Evolutionary conservation across 2,113 vertebrate genomes (phyloP), one percentile per base, ranked within the genome.

Genomic region (Nipponia nippon): DNA sequence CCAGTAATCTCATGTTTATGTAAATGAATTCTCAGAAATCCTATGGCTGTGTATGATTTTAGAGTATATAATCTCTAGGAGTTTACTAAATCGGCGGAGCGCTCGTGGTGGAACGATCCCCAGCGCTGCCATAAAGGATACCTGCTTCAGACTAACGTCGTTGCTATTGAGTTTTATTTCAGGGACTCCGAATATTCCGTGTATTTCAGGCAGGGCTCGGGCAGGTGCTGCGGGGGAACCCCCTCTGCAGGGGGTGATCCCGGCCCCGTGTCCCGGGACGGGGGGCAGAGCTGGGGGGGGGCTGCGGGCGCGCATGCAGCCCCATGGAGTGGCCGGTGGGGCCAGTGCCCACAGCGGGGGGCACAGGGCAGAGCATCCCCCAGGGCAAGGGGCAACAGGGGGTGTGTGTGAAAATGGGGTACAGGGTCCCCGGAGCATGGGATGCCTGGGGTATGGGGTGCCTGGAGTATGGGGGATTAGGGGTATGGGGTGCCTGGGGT

Each of bases 241-340:
- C 46, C 17, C 20, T 3, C 13, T 8, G 18, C 21, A 30, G 20
- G 34, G 55, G 22, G 10, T 9, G 10, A 26, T 12, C 23, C 67
- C 2, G 1, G 11, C 17, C 29, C 46, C 4, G 0, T 8, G 19
- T 36, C 32, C 49, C 16, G 10, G 65, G 18, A 36, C 16, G 26
- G 1, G 16, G 29, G 69, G 8, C 47, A 32, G 44, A 40, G 30
- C 21, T 7, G 29, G 21, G 49, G 29, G 21, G 49, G 53, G 38
- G 29, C 23, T 42, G n/a, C 1, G 6, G 21, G 58, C 0, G 2
- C 8, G 5, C 1, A 13, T 17, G 38, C 11, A 5, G 32, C 53
- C 55, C 47, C 13, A 7, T 3, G 56, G 47, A 46, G 19, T 34
- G 34, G 36, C 18, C 34, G 12, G 63, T 11, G 8, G n/a, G 66